Percentiles rank a stretch among this genome's conserved stretches.
phyloP scores from a whole-genome alignment of 2,113 vertebrate genomes.

The Penelope pileata region DNA sequence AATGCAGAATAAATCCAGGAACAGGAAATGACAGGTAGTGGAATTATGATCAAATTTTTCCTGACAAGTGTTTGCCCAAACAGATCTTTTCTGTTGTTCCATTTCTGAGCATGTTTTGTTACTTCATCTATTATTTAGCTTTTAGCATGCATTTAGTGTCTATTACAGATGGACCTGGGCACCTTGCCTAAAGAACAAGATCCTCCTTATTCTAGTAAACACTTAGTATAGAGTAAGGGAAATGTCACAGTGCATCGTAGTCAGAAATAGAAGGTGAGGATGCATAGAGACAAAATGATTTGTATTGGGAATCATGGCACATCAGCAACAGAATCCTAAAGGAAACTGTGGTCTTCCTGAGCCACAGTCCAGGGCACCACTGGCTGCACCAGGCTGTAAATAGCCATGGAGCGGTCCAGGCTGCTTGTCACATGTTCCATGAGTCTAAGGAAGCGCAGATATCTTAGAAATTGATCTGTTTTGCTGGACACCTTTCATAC shows the following conservation, averaged over 20 bases:
- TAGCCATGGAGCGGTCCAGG: not conserved
- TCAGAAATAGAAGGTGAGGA: not conserved
- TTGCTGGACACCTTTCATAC: not conserved
- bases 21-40: not conserved
- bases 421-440: not conserved
- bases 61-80: not conserved
- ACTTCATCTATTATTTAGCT: not conserved
- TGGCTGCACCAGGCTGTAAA: fast-evolving
- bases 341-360: not conserved
- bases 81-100: not conserved
- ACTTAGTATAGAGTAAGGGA: not conserved
- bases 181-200: not conserved
- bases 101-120: not conserved
- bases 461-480: not conserved
- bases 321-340: not conserved
- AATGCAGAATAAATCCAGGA: not conserved
- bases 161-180: not conserved
- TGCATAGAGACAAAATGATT: not conserved
- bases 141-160: not conserved
- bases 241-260: not conserved
- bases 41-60: not conserved
- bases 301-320: not conserved
- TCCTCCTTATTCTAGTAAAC: not conserved
- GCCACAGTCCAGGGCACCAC: not conserved
- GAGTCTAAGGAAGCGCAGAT: not conserved